phyloP scores from a whole-genome alignment of 2,888 invertebrate genomes.

The Dryocosmus kuriphilus region DNA sequence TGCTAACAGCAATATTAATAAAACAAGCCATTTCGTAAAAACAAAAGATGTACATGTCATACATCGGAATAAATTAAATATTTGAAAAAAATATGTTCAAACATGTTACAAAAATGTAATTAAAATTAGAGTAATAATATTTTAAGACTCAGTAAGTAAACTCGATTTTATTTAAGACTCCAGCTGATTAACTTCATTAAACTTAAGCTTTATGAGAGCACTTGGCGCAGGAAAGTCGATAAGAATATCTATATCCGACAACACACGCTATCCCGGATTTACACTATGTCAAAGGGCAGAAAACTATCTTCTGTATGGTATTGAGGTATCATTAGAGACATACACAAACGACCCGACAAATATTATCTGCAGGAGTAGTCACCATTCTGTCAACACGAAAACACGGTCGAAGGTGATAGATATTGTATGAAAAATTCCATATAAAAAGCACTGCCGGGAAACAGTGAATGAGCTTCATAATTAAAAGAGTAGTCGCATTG shows the following conservation, averaged over 20 bases:
- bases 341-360: background rate
- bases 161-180: no score
- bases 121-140: no score
- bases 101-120: no score
- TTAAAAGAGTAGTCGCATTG: background rate
- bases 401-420: conserved; percentile 19
- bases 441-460: background rate
- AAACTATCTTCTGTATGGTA: conserved; percentile 2
- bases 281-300: conserved; percentile 19
- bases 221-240: background rate
- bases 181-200: background rate
- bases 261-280: background rate
- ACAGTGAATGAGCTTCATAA: background rate
- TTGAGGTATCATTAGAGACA: conserved; percentile 1
- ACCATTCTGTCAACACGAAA: background rate
- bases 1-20: background rate
- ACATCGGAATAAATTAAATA: no score
- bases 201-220: background rate
- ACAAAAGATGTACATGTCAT: no score
- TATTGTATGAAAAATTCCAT: background rate
- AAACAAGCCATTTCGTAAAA: background rate
- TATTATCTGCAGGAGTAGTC: conserved; percentile 5
- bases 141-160: no score
- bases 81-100: no score
- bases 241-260: conserved; percentile 12